phyloP scores from a whole-genome alignment of 2,113 vertebrate species.

The Marmota monax region DNA sequence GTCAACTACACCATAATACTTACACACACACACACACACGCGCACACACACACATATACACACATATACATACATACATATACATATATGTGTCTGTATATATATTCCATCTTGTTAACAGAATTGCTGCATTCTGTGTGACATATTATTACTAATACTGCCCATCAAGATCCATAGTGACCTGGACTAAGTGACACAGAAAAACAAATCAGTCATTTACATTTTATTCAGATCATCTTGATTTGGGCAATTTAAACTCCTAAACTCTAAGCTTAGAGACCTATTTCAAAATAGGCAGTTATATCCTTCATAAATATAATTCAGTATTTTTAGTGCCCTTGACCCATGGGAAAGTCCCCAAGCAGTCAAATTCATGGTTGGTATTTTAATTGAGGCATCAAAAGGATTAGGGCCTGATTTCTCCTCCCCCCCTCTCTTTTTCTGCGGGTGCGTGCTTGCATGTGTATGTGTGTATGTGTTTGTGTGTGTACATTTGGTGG shows the following conservation, averaged over 20 bases:
- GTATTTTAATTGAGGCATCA: neutral
- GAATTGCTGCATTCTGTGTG: neutral
- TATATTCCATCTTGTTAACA: neutral
- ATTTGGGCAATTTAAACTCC: neutral
- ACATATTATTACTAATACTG: neutral
- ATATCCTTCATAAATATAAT: neutral
- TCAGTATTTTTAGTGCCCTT: neutral
- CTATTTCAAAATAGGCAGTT: neutral
- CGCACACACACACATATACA: no score
- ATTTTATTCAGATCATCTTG: conserved; percentile 34
- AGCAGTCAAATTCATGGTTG: neutral
- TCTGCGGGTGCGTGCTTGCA: no score
- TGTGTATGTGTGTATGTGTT: neutral
- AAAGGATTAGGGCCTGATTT: neutral
- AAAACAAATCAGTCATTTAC: neutral
- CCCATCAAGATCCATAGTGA: neutral
- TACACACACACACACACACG: neutral
- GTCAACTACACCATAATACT: neutral
- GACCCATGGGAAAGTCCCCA: neutral
- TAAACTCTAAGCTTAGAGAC: neutral
- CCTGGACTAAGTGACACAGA: neutral
- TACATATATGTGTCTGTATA: neutral
- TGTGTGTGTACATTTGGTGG: neutral
- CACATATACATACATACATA: no score
- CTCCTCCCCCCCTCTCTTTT: neutral